A percentile compares a stretch with the other conserved stretches of the same genome.
These are phyloP conservation scores for Pocillopora damicornis DNA, from an alignment of 64 coral and sea anemone species.

Conservation along the genomic window DNA sequence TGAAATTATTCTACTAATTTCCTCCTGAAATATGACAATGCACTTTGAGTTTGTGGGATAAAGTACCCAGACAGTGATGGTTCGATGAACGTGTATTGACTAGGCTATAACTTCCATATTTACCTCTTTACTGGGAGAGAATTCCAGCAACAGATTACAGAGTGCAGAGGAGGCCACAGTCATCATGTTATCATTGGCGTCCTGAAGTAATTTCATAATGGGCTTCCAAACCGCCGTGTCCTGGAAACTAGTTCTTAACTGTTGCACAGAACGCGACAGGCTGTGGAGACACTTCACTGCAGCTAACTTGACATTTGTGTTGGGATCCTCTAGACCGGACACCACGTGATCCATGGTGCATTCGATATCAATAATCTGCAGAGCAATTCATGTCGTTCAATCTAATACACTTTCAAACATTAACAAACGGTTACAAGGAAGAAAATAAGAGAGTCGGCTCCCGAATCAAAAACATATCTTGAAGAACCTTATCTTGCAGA, in stretches of 20 bases:
- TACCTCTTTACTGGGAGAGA: conserved; percentile 99
- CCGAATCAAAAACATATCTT: too few species aligned
- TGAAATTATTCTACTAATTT: too few species aligned
- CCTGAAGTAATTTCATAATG: conserved; percentile 89
- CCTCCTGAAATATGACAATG: too few species aligned
- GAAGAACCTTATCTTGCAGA: too few species aligned
- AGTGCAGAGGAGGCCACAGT: conserved; percentile 97
- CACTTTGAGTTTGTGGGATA: too few species aligned
- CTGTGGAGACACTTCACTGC: conserved; percentile 99
- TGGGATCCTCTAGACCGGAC: conserved; percentile 82
- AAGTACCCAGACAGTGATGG: background rate
- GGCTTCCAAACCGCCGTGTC: conserved; percentile 98
- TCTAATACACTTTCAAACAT: too few species aligned
- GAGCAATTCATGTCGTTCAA: background rate
- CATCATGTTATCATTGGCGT: conserved; percentile 86
- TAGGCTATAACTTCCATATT: background rate
- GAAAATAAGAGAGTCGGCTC: too few species aligned
- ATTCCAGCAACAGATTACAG: conserved; percentile 93
- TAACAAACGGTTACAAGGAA: too few species aligned
- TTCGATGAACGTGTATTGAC: background rate
- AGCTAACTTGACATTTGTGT: conserved; percentile 77
- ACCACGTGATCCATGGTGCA: conserved; percentile 98
- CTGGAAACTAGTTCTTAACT: conserved; percentile 92
- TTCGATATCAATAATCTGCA: conserved; percentile 92
- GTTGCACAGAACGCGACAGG: conserved; percentile 90